phyloP scores from a whole-genome alignment of 2,113 vertebrate species.

The Nycticryphes semicollaris region DNA sequence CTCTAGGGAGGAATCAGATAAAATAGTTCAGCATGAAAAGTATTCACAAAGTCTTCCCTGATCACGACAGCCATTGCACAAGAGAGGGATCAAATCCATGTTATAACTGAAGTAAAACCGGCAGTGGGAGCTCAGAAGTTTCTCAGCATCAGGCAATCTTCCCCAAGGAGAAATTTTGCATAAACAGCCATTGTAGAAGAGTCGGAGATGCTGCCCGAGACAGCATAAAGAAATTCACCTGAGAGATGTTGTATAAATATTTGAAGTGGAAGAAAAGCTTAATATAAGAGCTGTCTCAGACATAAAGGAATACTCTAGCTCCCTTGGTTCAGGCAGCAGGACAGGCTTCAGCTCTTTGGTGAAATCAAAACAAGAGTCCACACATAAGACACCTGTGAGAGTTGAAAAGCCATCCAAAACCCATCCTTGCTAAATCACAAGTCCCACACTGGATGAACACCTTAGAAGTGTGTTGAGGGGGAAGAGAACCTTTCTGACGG shows the following conservation, averaged over 20 bases:
- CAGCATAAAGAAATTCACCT: conserved; percentile 9
- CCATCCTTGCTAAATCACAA: not conserved
- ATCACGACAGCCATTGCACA: not conserved
- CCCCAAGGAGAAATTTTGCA: not conserved
- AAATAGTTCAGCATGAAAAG: conserved; percentile 1
- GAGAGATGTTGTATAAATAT: conserved; percentile 20
- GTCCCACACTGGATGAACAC: not conserved
- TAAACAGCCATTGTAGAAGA: conserved; percentile 10
- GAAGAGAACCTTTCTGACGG: not conserved
- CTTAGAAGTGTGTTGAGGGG: not conserved
- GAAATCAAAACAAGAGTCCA: not conserved
- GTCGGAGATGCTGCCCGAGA: not conserved
- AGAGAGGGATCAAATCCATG: conserved; percentile 6
- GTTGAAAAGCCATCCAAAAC: not conserved
- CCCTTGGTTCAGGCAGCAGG: not conserved
- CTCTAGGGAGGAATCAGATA: conserved; percentile 23
- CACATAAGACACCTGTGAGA: not conserved
- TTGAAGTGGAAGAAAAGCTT: not conserved
- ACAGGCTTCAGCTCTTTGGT: not conserved
- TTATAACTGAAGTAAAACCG: conserved; percentile 2
- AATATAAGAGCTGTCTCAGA: not conserved
- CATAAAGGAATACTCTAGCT: not conserved
- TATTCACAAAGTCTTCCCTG: not conserved
- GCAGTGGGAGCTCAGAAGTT: conserved; percentile 6
- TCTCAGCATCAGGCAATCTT: not conserved